Evolutionary conservation across 2,113 vertebrate genomes (phyloP), one percentile per base, ranked within the genome.

Genomic region (Astatoreochromis straeleni): DNA sequence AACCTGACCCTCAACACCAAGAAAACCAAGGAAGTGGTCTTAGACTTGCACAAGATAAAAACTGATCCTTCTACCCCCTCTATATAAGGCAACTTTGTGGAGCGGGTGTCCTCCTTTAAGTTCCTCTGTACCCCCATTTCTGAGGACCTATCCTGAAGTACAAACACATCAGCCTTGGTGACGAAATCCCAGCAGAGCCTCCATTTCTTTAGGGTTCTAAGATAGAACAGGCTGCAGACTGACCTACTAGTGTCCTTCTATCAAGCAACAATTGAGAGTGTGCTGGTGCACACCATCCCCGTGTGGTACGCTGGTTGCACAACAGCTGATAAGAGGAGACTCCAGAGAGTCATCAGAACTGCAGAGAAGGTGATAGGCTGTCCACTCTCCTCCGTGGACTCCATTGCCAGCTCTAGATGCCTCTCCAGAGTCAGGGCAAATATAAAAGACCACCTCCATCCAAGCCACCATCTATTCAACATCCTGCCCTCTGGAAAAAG

Each of bases 101-200:
- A 53, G 5, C 0, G 19, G 51, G 51, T 53, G 9, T 21, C 9
- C 51, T 53, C 9, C 0, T 53, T 53, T 53, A 53, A 21, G 5
- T 53, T 53, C 9, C 9, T 53, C 19, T 4, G 51, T 21, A 21
- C 51, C 51, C 9, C 6, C 5, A 53, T 53, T 53, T 53, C 51
- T 21, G 19, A 53, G 51, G 51, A 53, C 51, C 51, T 21, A 53
- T 53, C 3, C 9, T 6, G 19, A 11, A 53, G 9, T 6, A 53
- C 51, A 53, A 53, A 53, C 51, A 53, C 51, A 11, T 53, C 19
- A 21, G 19, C 19, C 5, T 53, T 53, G 2, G 51, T 11, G 51
- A 53, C 0, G 0, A 53, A 11, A 53, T 53, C n/a, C n/a, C 51
- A 53, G 2, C 51, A 53, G 9, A 21, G 51, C 51, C 51, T 21